phyloP scores from a whole-genome alignment of 2,797 vertebrate species.

The Leucoraja ocellata region DNA sequence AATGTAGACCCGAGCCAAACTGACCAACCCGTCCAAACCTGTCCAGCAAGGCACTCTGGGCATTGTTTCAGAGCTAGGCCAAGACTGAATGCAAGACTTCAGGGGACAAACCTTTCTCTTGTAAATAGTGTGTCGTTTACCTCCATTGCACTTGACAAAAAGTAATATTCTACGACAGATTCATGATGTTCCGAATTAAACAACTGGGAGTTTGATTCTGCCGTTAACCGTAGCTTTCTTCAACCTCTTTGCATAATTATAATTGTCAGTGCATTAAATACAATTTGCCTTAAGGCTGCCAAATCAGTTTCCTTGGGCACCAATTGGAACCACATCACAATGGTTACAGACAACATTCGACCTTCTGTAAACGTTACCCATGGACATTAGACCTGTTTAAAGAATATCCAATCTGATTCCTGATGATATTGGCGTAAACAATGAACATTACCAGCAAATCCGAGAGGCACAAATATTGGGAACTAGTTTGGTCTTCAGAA shows the following conservation, averaged over 20 bases:
- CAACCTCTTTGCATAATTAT: conserved; percentile 16
- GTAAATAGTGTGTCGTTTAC: conserved; percentile 28
- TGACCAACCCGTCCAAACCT: neutral
- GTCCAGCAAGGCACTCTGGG: neutral
- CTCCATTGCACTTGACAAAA: conserved; percentile 17
- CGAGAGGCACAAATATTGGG: neutral
- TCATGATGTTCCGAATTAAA: neutral
- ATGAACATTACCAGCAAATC: conserved; percentile 5
- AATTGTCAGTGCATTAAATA: conserved; percentile 27
- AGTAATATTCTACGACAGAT: conserved; percentile 8
- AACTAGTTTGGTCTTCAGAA: conserved; percentile 24
- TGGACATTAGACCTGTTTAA: neutral
- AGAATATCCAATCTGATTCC: neutral
- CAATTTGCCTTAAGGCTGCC: conserved; percentile 31
- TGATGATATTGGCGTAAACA: neutral
- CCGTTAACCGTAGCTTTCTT: neutral
- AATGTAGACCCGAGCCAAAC: conserved; percentile 19
- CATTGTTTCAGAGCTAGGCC: neutral
- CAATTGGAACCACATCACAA: neutral
- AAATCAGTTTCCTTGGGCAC: conserved; percentile 1
- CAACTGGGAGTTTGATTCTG: neutral
- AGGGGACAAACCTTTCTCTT: neutral
- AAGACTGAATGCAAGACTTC: conserved; percentile 21
- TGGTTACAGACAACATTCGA: neutral
- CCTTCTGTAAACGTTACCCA: neutral